Evolutionary conservation across 1,140 invertebrate species (phyloP), one percentile per base, ranked within the genome.

Genomic region (Calephelis nemesis): DNA sequence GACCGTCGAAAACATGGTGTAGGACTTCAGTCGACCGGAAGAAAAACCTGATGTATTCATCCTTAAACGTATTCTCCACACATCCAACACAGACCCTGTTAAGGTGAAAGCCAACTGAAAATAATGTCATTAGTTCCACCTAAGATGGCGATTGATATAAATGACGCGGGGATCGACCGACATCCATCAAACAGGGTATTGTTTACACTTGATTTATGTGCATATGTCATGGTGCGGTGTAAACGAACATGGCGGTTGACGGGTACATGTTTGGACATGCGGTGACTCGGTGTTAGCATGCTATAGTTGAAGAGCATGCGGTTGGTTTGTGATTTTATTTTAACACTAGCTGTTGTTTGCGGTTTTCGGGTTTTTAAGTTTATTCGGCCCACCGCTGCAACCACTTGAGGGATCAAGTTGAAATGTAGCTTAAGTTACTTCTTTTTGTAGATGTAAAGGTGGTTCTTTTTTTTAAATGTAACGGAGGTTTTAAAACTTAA

Each of bases 141-240:
- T 54, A 67, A 67, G 50, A 67, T 67, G 65, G 65, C 58, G 58
- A 47, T 47, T 47, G 65, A 58, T 45, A 47, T 48, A 58, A 65
- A 39, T 65, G 64, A 52, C 49, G 39, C 19, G 48, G 64, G 30
- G 30, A 74, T 74, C 68, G 66, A 74, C 69, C 62, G 70, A 74
- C 69, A 69, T 71, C 68, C 73, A 70, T 74, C 70, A 70, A 66
- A 66, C 58, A 15, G 47, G 65, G 73, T 72, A 74, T 74, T 74
- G 73, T 74, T 68, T 71, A 19, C 47, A 67, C 49, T 60, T 74
- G 73, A 74, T 74, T 58, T 74, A 74, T 74, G 69, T 68, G 54
- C 67, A 68, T 72, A 62, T 60, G 73, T 74, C 66, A 60, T 9
- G n/a, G 52, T 45, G 47, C 64, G 65, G 64, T 74, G 67, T 74